Base-by-base conservation (phyloP, 2,888 invertebrate species). In the Poecilus cupreus region DNA sequence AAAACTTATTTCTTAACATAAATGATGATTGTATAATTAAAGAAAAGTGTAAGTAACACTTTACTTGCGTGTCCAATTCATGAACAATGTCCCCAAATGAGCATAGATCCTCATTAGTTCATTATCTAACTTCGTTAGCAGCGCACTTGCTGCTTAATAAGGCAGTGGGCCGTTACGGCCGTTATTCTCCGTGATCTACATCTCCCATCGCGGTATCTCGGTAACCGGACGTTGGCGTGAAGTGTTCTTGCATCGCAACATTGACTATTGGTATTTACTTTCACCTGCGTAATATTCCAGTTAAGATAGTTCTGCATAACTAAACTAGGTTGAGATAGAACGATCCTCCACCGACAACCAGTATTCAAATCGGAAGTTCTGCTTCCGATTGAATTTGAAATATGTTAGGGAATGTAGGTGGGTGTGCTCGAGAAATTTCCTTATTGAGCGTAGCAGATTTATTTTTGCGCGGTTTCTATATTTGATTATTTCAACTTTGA, bases 261-360 rank as follows among this genome's bases (percentile, higher is more conserved):
- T 60, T 60, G 60, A 32, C 18, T 32, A 68, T 68, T 18, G 68
- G 68, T 68, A 68, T 32, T 37, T 68, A 68, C 68, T 68, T 68
- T 68, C 68, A 68, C 68, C 18, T 37, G 68, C 18, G 68, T 37
- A 10, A 32, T 32, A 3, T 32, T 32, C 46, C n/a, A 11, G 46
- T 16, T 32, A 32, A 32, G 32, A 32, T 32, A 32, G 32, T 32
- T 32, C 1, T 46, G 46, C 46, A 10, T 46, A 46, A 5, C 8
- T 32, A 8, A 8, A 32, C 32, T 32, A 32, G 32, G 32, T 0
- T 32, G 6, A 6, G 32, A 32, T 8, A 5, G 32, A 32, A 8
- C 32, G 32, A 32, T 13, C 3, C 13, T 10, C 0, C n/a, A 46
- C 10, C 46, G n/a, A n/a, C 11, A 1, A 10, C 46, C 51, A 51